Evolutionary conservation across 1,140 invertebrate species (phyloP).

Genomic region (Zaprionus gabonicus): DNA sequence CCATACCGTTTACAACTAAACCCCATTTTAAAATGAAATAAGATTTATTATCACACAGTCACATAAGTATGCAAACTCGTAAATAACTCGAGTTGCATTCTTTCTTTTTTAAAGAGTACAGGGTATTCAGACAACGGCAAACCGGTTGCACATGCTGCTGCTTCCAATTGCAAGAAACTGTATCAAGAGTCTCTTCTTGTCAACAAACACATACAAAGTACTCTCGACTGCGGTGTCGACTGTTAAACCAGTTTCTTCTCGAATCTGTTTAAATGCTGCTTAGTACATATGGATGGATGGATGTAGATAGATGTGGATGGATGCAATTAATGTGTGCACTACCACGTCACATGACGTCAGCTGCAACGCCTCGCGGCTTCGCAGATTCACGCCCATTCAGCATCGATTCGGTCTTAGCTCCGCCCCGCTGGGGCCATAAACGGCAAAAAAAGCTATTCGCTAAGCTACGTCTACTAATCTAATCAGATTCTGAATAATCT

Average conservation of each 20-base stretch:
- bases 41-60: too few species aligned
- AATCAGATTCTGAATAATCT: conserved; percentile 18
- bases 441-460: neutral
- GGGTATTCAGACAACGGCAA: conserved; percentile 2
- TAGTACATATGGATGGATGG: neutral
- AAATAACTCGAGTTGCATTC: neutral
- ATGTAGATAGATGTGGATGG: neutral
- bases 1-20: too few species aligned
- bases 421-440: conserved; percentile 17
- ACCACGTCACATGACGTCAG: conserved; percentile 31
- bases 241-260: conserved; percentile 22
- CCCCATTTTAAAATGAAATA: too few species aligned
- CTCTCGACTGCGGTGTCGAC: neutral
- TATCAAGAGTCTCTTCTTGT: conserved; percentile 10
- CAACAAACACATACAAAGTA: neutral
- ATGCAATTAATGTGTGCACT: conserved; percentile 18
- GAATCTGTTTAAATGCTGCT: neutral
- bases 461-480: conserved; percentile 16
- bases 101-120: neutral
- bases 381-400: neutral
- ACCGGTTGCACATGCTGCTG: conserved; percentile 11
- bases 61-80: too few species aligned
- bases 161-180: conserved; percentile 22
- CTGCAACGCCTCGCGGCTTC: neutral
- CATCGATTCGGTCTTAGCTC: conserved; percentile 2